Evolutionary conservation across 2,888 invertebrate genomes (phyloP), one percentile per base, ranked within the genome.

Genomic region (Drosophila diplacantha): DNA sequence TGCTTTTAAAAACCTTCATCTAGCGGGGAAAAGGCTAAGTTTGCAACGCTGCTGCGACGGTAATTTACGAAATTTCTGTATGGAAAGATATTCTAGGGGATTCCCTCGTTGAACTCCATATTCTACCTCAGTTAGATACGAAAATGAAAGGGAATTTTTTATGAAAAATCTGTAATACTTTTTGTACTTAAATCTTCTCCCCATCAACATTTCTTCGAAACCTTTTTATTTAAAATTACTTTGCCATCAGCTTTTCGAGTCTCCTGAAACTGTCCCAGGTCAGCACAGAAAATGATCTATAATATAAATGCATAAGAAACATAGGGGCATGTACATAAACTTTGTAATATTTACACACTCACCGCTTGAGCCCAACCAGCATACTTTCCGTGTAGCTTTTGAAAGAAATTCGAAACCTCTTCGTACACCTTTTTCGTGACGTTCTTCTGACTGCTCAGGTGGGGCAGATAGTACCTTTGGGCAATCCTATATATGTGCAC

Each of bases 321-420:
- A n/a, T 34, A 5, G 11, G 7, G 3, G 20, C 20, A 5, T 0
- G 11, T 20, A 6, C 7, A 24, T 5, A 1, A 11, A 11, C 3
- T 20, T 5, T 12, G 2, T 3, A 22, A 2, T 16, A 20, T 12
- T 9, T 11, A 5, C 11, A 3, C 16, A 54, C 92, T 91, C 89
- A 97, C 95, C 50, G 96, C 94, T 87, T 98, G 98, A 12, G 98
- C 96, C 98, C 98, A 98, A 12, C 98, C 98, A 16, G 97, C 96
- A 85, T 93, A 91, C 32, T 93, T 91, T 3, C 97, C 97, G 90
- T 95, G 97, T 5, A 96, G 85, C 47, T 89, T 85, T 72, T 96
- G 90, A 85, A 97, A 96, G 87, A 93, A 91, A 66, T 93, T 92
- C 3, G 95, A 95, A 69, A 98, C 95, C 89, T 96, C 94, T n/a